Base-by-base conservation (phyloP, 2,113 vertebrate genomes). In the Erythrocebus patas region DNA sequence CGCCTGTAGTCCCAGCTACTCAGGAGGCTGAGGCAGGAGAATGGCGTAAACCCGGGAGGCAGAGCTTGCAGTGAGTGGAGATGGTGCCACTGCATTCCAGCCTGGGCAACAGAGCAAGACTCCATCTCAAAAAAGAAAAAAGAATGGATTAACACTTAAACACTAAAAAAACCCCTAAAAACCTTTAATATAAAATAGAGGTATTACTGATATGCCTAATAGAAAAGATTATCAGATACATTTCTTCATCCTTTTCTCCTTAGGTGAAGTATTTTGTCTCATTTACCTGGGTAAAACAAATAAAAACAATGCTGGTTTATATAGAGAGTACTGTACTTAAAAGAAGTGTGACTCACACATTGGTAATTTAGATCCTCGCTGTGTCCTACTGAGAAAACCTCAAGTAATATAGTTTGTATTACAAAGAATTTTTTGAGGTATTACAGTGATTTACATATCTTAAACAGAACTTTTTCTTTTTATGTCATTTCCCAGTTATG, bases 221-320 rank as follows among this genome's bases (percentile, higher is more conserved):
- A 91, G 35, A 96, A 84, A 10, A 87, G 20, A 30, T 1, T 92
- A n/a, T 86, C 10, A 40, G 16, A 68, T 96, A 73, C 75, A 93
- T 89, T 95, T 45, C 93, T 90, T 94, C 43, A 78, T 84, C 20
- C 52, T 96, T 94, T 96, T 95, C 40, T 89, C 20, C 40, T 61
- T 78, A 80, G 18, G 18, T 93, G 25, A 96, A 61, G 9, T 50
- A 70, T 93, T 95, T 96, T 79, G 17, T 80, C 68, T 82, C 23
- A 85, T 94, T 92, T 95, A 92, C 25, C n/a, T 96, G 84, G 17
- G 22, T 93, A 87, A 90, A 91, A 73, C 59, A 61, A 13, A 43
- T 91, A 38, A 93, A 95, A 95, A 84, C 35, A n/a, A 57, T 83
- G 25, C 35, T 85, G 27, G 52, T 80, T 91, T 86, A 38, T 92